Base-by-base conservation (phyloP, 2,888 invertebrate genomes). In the Melanargia galathea region DNA sequence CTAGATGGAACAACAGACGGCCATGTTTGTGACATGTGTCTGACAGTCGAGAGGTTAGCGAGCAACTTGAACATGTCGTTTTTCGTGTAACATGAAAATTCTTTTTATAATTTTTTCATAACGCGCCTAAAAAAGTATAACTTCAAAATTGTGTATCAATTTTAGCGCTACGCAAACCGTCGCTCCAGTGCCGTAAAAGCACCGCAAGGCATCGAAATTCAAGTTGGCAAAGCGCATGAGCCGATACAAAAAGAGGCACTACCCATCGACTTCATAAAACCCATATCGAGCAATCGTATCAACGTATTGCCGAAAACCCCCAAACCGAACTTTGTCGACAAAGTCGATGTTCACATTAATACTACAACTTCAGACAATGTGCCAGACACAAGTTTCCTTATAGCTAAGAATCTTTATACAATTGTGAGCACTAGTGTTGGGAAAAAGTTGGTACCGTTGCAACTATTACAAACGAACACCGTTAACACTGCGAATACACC, bases 261-360 rank as follows among this genome's bases (percentile, higher is more conserved):
- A 1, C 87, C 86, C 1, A 79, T 81, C 46, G 73, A 78, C 49
- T 87, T 86, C 58, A 81, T 75, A 1, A 76, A 82, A 64, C 49
- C 69, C 8, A 76, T 81, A 11, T 40, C 63, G 3, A 63, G 63
- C 54, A 48, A 67, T 11, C 59, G 76, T 24, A 60, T 68, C 7
- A 73, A 68, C 22, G 10, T 72, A n/a, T 55, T 62, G 18, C 67
- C 58, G 4, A 54, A 63, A 46, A 11, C 38, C 2, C 67, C 61
- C 8, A 65, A 60, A 30, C 46, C 62, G 2, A 26, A 13, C 2
- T n/a, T 61, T 1, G 38, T 48, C 0, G 71, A 76, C 46, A 76
- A 70, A 66, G 62, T 73, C 4, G 76, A 79, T 13, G 51, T 77
- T 0, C 45, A 70, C 2, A 71, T 74, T 33, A 35, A 40, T 8